Percentiles rank a stretch among this genome's conserved stretches.
Conservation (phyloP, 2,888 invertebrate species). For the Ectemnius continuus region DNA sequence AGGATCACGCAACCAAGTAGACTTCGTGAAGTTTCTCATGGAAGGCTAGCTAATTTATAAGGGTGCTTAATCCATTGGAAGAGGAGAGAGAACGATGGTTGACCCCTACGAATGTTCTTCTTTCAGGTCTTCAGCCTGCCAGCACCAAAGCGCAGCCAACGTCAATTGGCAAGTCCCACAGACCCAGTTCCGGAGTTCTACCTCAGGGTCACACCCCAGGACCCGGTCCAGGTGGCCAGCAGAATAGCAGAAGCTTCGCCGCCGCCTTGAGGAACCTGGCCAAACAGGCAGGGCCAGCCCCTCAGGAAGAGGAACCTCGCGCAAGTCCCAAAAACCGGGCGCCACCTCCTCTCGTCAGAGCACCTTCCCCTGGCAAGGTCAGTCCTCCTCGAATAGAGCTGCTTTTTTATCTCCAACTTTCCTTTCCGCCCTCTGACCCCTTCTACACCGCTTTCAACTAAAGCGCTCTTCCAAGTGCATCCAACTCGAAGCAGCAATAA, state of each 20-base stretch:
- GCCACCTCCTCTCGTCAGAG: slow-evolving; percentile 78
- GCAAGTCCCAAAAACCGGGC: slow-evolving; percentile 78
- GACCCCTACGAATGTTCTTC: slow-evolving; percentile 28
- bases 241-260: slow-evolving; percentile 85
- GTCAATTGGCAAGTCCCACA: slow-evolving; percentile 74
- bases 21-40: not conserved
- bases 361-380: slow-evolving; percentile 75
- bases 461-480: not conserved
- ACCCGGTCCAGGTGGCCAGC: slow-evolving; percentile 77
- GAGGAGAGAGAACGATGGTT: slow-evolving; percentile 1
- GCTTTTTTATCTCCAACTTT: slow-evolving; percentile 6
- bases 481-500: not conserved
- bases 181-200: slow-evolving; percentile 74
- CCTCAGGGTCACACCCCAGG: slow-evolving; percentile 76
- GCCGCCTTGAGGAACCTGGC: slow-evolving; percentile 94
- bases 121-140: slow-evolving; percentile 73
- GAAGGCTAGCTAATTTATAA: slow-evolving; percentile 1
- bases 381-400: slow-evolving; percentile 37
- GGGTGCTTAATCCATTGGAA: not conserved
- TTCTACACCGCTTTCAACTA: not conserved
- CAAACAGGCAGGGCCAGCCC: slow-evolving; percentile 91
- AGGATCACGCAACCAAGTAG: not conserved
- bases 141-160: slow-evolving; percentile 74
- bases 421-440: slow-evolving; percentile 5
- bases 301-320: slow-evolving; percentile 81